Evolutionary conservation across 2,113 vertebrate genomes (phyloP).

Genomic region (Chamaea fasciata): DNA sequence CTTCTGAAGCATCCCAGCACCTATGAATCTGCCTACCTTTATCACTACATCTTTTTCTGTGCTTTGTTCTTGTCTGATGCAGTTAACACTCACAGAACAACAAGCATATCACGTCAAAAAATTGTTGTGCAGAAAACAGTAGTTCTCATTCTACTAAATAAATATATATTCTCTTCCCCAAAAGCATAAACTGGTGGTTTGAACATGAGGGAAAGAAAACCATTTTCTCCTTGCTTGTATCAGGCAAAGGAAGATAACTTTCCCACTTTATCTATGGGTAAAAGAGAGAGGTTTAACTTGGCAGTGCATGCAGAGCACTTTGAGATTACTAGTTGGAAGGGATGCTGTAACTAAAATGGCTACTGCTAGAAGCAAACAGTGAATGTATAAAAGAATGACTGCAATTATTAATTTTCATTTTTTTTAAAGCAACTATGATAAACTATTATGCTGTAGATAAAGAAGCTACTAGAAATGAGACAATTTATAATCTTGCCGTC

Average conservation of each 20-base stretch:
- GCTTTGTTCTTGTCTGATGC: conserved; percentile 29
- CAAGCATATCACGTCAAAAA: background rate
- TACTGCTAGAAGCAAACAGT: background rate
- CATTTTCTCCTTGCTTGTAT: background rate
- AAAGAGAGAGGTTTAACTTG: background rate
- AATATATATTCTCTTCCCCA: background rate
- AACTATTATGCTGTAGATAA: background rate
- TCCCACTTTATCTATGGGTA: background rate
- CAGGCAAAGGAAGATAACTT: background rate
- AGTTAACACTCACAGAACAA: conserved; percentile 20
- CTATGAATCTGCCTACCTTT: background rate
- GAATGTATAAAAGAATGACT: background rate
- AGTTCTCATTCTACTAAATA: background rate
- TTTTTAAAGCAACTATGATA: background rate
- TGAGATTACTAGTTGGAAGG: background rate
- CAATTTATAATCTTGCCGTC: background rate
- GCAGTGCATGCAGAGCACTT: background rate
- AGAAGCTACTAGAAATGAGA: background rate
- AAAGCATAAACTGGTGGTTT: background rate
- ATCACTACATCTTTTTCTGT: background rate
- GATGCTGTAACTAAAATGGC: background rate
- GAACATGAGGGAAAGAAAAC: background rate
- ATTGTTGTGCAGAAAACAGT: background rate
- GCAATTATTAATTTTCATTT: background rate
- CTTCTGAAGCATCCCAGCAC: background rate